Evolutionary conservation across 2,888 invertebrate species (phyloP).

Genomic region (Nesidiocoris tenuis): DNA sequence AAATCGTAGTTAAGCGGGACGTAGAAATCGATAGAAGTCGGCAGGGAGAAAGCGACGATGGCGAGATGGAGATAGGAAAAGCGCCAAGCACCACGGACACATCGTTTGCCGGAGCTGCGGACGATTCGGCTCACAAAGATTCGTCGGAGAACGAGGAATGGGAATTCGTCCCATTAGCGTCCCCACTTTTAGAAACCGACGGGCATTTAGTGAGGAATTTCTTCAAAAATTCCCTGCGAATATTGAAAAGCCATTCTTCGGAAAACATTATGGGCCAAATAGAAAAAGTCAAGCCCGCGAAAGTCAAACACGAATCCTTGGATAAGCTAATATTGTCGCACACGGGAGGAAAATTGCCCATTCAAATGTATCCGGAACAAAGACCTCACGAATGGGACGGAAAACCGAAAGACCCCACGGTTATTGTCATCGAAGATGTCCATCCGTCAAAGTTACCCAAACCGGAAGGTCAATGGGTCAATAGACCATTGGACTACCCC

Average conservation of each 20-base stretch:
- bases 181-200: conserved; percentile 18
- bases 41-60: neutral
- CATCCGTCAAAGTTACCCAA: conserved; percentile 46
- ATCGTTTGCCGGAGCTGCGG: neutral
- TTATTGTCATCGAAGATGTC: conserved; percentile 47
- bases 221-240: conserved; percentile 37
- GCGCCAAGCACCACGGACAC: neutral
- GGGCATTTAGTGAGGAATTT: conserved; percentile 36
- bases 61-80: no score
- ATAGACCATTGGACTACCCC: neutral
- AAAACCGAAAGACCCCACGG: conserved; percentile 22
- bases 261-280: neutral
- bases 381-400: conserved; percentile 38
- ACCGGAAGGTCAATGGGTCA: conserved; percentile 19
- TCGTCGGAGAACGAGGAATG: conserved; percentile 22
- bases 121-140: no score
- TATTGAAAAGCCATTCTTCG: conserved; percentile 2
- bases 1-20: neutral
- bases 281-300: neutral
- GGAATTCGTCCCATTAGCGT: conserved; percentile 36
- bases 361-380: conserved; percentile 39
- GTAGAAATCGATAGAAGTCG: neutral
- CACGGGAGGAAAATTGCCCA: conserved; percentile 18
- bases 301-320: conserved; percentile 16
- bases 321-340: conserved; percentile 44